Conservation (phyloP, 2,113 vertebrate genomes). For the Etheostoma cragini region DNA sequence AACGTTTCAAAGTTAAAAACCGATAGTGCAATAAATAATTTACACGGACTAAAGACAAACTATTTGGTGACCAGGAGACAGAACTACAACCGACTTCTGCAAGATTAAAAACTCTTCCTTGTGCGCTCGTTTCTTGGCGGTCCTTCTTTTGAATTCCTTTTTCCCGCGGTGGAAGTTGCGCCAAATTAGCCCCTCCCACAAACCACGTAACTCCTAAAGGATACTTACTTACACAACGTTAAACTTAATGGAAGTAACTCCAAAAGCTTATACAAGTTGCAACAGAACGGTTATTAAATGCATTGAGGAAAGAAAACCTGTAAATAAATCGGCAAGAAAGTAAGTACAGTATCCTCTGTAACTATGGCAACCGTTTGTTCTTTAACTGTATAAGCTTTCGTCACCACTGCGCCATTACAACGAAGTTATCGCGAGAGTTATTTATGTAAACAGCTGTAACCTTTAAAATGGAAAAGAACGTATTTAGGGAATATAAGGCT, state of each 20-base stretch:
- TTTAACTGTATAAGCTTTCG: no score
- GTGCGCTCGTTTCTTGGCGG: conserved; percentile 10
- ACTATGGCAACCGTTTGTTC: neutral
- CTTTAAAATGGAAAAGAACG: neutral
- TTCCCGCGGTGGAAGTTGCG: conserved; percentile 32
- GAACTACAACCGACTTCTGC: neutral
- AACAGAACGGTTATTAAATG: accelerated
- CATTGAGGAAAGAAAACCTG: accelerated
- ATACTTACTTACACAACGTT: neutral
- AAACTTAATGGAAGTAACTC: accelerated
- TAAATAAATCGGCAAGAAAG: neutral
- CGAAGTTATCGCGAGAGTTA: conserved; percentile 42
- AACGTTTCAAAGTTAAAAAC: conserved; percentile 27
- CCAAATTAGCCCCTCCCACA: conserved; percentile 38
- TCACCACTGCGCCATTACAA: accelerated
- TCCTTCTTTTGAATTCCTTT: neutral
- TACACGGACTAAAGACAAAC: neutral
- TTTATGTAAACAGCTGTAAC: neutral
- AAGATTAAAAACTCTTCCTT: neutral
- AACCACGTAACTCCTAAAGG: no score
- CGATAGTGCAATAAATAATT: neutral
- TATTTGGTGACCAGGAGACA: neutral
- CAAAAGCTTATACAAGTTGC: accelerated
- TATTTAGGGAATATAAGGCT: accelerated
- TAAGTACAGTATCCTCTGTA: neutral